Conservation (phyloP, 2,797 vertebrate species). For the Hydrophis major region DNA sequence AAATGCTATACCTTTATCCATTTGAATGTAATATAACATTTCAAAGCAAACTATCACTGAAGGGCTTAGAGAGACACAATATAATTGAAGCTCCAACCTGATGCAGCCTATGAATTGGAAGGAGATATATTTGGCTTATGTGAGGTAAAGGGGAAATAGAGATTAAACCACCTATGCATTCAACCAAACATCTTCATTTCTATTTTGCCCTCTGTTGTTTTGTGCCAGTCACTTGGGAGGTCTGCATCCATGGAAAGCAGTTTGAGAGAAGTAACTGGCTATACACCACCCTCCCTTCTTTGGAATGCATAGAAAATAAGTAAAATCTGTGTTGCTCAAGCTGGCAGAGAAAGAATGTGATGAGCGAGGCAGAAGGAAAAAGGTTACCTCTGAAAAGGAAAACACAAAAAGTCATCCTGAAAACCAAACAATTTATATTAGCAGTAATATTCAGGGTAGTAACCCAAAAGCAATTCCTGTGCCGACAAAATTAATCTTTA, state of each 20-base stretch:
- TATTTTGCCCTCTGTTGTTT: background rate
- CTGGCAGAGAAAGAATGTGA: constrained; percentile 11
- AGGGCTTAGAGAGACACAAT: background rate
- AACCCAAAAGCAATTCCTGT: background rate
- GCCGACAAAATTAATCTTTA: background rate
- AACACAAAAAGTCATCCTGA: background rate
- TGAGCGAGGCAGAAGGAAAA: background rate
- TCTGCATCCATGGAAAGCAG: constrained; percentile 39
- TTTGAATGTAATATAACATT: background rate
- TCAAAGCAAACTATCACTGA: background rate
- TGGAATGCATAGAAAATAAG: constrained; percentile 59
- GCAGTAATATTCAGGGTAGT: background rate
- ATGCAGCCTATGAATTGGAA: background rate
- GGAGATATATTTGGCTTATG: background rate
- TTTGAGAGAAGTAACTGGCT: constrained; percentile 43
- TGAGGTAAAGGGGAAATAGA: no score
- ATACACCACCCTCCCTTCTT: constrained; percentile 24
- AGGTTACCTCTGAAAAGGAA: constrained; percentile 6
- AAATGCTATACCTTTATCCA: constrained; percentile 17
- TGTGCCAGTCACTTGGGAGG: constrained; percentile 34
- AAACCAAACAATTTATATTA: constrained; percentile 15
- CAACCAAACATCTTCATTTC: constrained; percentile 29
- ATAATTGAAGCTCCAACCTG: background rate
- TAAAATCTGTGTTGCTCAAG: constrained; percentile 36
- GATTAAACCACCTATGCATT: constrained; percentile 23